These are phyloP conservation scores for Calypte anna DNA, from an alignment of 2,113 vertebrate genomes.

Conservation along the genomic window DNA sequence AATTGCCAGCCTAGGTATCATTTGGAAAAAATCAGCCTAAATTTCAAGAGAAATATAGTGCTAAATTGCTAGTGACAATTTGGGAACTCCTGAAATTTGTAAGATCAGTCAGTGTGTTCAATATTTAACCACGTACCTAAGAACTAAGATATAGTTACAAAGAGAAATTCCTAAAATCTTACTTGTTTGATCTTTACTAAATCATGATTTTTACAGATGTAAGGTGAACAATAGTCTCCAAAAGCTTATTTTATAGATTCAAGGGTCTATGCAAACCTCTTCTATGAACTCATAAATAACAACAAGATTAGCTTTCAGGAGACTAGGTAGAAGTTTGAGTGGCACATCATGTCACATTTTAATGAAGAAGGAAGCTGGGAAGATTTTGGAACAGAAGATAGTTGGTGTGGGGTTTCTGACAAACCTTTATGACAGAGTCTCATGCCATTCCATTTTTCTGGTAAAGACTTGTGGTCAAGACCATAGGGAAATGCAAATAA, in stretches of 20 bases:
- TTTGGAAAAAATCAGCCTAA: background rate
- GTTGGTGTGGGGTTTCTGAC: background rate
- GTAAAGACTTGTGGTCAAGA: background rate
- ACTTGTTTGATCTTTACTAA: background rate
- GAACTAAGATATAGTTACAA: background rate
- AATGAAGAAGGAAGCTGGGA: constrained; percentile 36
- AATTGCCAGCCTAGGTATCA: rapidly evolving
- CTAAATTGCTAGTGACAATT: background rate
- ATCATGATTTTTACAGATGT: background rate
- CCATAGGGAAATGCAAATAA: background rate
- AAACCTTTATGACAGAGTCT: background rate
- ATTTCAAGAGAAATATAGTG: background rate
- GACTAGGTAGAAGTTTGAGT: background rate
- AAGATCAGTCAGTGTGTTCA: background rate
- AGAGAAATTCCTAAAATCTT: background rate
- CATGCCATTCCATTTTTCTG: background rate
- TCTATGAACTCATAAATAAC: background rate
- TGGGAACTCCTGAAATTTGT: background rate
- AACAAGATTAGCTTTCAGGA: background rate
- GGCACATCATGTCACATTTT: background rate
- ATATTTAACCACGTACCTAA: background rate
- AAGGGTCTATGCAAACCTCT: background rate
- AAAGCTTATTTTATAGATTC: background rate
- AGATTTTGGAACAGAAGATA: constrained; percentile 30
- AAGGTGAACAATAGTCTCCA: background rate